Evolutionary conservation across 2,888 invertebrate species (phyloP).

Genomic region (Drosophila affinis): DNA sequence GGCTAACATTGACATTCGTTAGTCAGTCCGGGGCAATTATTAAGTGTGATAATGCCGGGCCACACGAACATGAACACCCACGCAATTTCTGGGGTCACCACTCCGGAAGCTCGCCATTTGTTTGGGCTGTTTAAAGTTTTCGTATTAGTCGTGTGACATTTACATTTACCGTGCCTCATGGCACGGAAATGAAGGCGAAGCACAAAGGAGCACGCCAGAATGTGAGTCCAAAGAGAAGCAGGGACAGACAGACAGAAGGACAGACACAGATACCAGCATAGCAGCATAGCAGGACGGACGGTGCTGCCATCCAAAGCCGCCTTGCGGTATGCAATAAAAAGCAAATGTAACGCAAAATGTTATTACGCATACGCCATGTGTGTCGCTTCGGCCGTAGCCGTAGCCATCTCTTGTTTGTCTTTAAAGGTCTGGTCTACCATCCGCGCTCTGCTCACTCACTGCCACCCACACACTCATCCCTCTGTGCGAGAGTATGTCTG

Average conservation of each 20-base stretch:
- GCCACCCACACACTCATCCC: not conserved
- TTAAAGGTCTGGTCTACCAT: conserved; percentile 41
- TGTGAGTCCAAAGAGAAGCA: conserved; percentile 33
- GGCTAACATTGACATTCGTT: conserved; percentile 17
- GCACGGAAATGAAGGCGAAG: conserved; percentile 64
- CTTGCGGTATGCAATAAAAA: conserved; percentile 80
- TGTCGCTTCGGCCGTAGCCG: conserved; percentile 25
- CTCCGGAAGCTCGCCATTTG: conserved; percentile 43
- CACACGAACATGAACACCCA: conserved; percentile 27
- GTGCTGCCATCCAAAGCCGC: conserved; percentile 40
- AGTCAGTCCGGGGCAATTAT: conserved; percentile 59
- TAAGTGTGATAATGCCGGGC: conserved; percentile 64
- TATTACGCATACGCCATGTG: conserved; percentile 76
- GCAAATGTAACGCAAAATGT: conserved; percentile 78
- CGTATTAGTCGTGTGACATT: conserved; percentile 70
- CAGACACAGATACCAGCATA: conserved; percentile 18
- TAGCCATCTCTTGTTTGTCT: conserved; percentile 54
- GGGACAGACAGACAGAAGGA: conserved; percentile 22
- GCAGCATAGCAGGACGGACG: conserved; percentile 9
- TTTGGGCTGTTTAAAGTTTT: conserved; percentile 75
- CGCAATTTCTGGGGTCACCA: not conserved
- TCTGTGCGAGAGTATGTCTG: conserved; percentile 5
- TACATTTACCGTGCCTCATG: conserved; percentile 69
- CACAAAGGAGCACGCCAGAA: conserved; percentile 46
- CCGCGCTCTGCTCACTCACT: conserved; percentile 3